Percentiles rank a stretch among this genome's conserved stretches.
Conservation (phyloP, 2,888 invertebrate genomes). For the Sisyra nigra region DNA sequence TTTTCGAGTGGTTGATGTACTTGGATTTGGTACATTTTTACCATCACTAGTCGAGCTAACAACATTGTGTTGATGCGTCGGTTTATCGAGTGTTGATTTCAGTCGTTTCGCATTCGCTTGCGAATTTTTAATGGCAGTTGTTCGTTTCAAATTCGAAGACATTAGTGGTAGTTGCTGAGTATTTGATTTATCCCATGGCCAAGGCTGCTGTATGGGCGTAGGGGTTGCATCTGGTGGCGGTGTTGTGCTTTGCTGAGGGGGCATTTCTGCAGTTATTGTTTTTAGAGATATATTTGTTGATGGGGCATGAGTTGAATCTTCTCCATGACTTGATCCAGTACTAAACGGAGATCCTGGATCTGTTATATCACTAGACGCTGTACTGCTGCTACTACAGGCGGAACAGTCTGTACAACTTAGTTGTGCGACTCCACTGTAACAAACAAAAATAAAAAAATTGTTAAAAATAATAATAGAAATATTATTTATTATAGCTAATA, state of each 20-base stretch:
- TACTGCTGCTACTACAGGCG: conserved; percentile 40
- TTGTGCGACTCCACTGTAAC: conserved; percentile 69
- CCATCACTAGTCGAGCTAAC: neutral
- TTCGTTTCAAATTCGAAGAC: conserved; percentile 6
- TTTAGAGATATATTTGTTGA: conserved; percentile 12
- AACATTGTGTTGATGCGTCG: neutral
- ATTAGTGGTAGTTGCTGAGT: neutral
- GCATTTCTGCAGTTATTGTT: conserved; percentile 10
- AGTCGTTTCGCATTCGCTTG: conserved; percentile 7
- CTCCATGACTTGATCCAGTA: conserved; percentile 37
- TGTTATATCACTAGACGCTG: conserved; percentile 60
- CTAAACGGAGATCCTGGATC: conserved; percentile 76
- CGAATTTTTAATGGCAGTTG: conserved; percentile 4
- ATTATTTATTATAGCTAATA: neutral
- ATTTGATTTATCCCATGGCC: conserved; percentile 17
- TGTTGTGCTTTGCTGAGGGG: conserved; percentile 5
- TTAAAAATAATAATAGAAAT: neutral
- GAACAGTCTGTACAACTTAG: conserved; percentile 59
- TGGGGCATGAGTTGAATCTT: conserved; percentile 22
- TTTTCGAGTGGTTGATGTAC: neutral
- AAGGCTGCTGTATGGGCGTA: conserved; percentile 17
- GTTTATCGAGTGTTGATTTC: conserved; percentile 6
- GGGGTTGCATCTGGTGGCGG: conserved; percentile 15
- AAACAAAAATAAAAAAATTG: conserved; percentile 14
- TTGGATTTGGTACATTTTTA: neutral